These are phyloP conservation scores for Cerastoderma edule DNA, from an alignment of 2,888 invertebrate species.

Conservation along the genomic window DNA sequence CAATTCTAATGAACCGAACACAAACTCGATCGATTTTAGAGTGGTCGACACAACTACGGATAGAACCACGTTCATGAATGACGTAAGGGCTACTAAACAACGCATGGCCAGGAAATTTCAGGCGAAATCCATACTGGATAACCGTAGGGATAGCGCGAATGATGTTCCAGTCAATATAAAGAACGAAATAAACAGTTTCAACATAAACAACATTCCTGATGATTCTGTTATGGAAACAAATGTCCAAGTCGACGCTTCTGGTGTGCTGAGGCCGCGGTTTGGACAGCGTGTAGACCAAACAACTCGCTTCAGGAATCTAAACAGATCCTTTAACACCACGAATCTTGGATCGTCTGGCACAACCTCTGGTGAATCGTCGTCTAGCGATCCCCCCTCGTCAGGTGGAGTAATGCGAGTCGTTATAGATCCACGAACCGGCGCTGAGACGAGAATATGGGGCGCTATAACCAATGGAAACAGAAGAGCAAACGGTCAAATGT, in stretches of 20 bases:
- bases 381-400: too few relatives aligned
- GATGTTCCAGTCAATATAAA: background rate
- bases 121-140: background rate
- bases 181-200: background rate
- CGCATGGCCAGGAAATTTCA: slow-evolving; percentile 7
- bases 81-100: slow-evolving; percentile 8
- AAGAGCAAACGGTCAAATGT: too few relatives aligned
- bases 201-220: slow-evolving; percentile 1
- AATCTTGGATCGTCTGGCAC: background rate
- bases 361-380: too few relatives aligned
- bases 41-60: background rate
- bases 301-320: slow-evolving; percentile 7
- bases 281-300: background rate
- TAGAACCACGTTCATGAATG: slow-evolving; percentile 16
- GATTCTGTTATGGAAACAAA: background rate
- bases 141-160: background rate
- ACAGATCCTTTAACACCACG: background rate
- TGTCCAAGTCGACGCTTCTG: background rate
- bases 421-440: too few relatives aligned
- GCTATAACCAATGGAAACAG: too few relatives aligned
- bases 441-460: too few relatives aligned
- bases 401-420: too few relatives aligned
- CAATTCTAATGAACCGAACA: too few relatives aligned
- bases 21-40: too few relatives aligned
- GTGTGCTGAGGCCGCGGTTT: slow-evolving; percentile 10